A percentile compares a stretch with the other conserved stretches of the same genome.
Conservation (phyloP, 2,113 vertebrate genomes). For the Corythaixoides concolor region DNA sequence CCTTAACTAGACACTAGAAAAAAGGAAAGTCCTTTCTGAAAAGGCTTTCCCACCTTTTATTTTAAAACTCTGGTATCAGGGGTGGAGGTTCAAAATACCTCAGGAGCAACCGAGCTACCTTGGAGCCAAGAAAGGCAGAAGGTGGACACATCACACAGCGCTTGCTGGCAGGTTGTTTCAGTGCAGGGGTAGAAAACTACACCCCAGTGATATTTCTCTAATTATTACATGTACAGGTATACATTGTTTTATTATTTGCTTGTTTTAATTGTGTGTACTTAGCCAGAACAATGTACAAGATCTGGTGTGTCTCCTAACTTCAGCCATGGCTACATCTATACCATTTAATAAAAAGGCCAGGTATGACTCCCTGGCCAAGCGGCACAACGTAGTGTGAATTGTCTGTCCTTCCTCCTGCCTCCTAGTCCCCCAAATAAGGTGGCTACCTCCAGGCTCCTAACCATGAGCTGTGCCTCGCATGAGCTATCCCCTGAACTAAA, state of each 20-base stretch:
- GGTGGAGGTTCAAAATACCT: neutral
- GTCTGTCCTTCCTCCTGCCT: neutral
- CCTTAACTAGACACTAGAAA: neutral
- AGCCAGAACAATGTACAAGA: neutral
- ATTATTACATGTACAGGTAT: neutral
- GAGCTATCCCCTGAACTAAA: neutral
- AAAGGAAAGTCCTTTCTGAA: neutral
- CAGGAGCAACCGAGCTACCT: neutral
- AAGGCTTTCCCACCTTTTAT: neutral
- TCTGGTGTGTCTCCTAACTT: neutral
- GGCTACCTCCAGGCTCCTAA: neutral
- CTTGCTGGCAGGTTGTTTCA: neutral
- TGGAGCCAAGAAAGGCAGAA: neutral
- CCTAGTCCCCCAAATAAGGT: neutral
- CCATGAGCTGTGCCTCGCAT: neutral
- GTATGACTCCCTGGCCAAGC: neutral
- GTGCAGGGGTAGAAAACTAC: neutral
- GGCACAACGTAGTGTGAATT: neutral
- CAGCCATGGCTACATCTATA: no score
- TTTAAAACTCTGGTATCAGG: neutral
- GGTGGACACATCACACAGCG: neutral
- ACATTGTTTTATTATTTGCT: neutral
- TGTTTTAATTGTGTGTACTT: neutral
- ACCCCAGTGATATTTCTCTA: neutral
- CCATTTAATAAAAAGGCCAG: neutral